Base-by-base conservation (phyloP, 2,113 vertebrate species). In the Aptenodytes patagonicus region DNA sequence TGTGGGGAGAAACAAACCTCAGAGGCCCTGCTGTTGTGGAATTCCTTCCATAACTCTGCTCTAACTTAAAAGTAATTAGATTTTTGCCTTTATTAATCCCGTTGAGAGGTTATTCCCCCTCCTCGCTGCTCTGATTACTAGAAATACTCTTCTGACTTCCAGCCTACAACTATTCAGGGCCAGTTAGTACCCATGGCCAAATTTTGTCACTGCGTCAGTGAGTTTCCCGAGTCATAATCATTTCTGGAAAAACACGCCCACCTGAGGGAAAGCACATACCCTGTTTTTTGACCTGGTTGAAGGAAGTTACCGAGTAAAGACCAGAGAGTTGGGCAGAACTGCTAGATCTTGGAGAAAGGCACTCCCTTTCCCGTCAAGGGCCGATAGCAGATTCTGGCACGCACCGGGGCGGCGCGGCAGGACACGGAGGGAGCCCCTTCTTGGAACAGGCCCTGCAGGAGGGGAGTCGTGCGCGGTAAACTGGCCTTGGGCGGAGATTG, bases 321-420 rank as follows among this genome's bases (percentile, higher is more conserved):
- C 13, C 3, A 2, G 17, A 18, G 28, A 47, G 15, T 5, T 83
- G 47, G 26, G 8, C 0, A 19, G 66, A 71, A 19, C 52, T 24
- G 61, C 7, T 21, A 11, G 32, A 13, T 64, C 83, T 47, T 52
- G 29, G 47, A 85, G 82, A 42, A 52, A 1, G 66, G 5, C 80
- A 19, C 80, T 81, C 72, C 72, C 81, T 68, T 40, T 52, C 88
- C 68, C 88, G 32, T 2, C 12, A 3, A 10, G 36, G 42, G 38
- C 84, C 57, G 88, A 91, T 64, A 84, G 76, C 71, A 18, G 38
- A 17, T 55, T 26, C 73, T 79, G 69, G 72, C 44, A 31, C 5
- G 3, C 17, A 3, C 3, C 1, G 0, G 40, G 42, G 47, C 1
- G 2, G 26, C 1, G 4, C 62, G 64, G 52, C 40, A 20, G 58